phyloP scores from a whole-genome alignment of 2,797 vertebrate species.

The Oreochromis mossambicus region DNA sequence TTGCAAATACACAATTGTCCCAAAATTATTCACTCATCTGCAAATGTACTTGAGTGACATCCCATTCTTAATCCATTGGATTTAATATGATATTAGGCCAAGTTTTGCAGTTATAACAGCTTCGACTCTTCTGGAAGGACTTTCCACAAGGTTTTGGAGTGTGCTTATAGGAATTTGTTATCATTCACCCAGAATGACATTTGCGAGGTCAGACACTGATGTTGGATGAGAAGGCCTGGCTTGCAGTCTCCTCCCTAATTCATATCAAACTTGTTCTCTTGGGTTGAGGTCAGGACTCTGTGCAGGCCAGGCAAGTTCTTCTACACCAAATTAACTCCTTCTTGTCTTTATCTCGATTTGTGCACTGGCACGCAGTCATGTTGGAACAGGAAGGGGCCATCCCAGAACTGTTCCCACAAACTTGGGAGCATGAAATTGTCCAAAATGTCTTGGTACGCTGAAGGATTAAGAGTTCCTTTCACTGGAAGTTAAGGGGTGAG shows the following conservation, averaged over 20 bases:
- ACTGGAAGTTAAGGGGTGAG: neutral
- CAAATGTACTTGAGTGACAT: neutral
- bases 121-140: neutral
- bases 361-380: neutral
- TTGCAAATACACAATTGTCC: neutral
- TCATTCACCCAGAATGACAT: neutral
- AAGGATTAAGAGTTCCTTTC: neutral
- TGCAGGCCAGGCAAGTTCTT: neutral
- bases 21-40: neutral
- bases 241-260: neutral
- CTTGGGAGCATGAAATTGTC: neutral
- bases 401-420: neutral
- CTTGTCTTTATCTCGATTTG: neutral
- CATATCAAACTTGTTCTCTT: neutral
- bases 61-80: neutral
- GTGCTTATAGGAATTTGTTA: neutral
- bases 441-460: neutral
- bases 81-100: neutral
- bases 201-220: neutral
- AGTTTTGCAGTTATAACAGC: neutral
- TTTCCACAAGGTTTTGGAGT: neutral
- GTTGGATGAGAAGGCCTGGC: neutral
- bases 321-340: neutral
- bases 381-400: neutral
- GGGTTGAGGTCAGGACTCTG: neutral